Evolutionary conservation across 2,888 invertebrate species (phyloP), one percentile per base, ranked within the genome.

Genomic region (Abscondita cerata): DNA sequence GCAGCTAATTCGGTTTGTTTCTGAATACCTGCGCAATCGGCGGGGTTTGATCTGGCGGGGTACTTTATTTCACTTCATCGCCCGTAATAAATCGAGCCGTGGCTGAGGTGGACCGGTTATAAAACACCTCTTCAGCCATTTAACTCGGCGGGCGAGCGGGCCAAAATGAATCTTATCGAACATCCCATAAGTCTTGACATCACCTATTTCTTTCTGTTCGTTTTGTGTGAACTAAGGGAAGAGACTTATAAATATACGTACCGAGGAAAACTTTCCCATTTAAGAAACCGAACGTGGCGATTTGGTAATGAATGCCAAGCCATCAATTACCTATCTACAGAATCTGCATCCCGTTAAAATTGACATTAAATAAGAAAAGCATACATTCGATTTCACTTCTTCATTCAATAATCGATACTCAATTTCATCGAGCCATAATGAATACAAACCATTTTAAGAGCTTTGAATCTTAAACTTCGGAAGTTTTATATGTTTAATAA

Each of bases 81-180:
- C 66, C 68, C 68, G 75, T 73, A 76, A 76, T 76, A 76, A 76
- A 77, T 74, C 71, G 72, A 73, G 71, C 66, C 69, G 66, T 69
- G 68, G 68, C 73, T 73, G 75, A 74, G 73, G 74, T 75, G 76
- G 75, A 73, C 76, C 74, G 75, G 74, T 77, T 76, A 76, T 76
- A 77, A 77, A 76, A 76, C 76, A 75, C 75, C 75, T 75, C 76
- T 75, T 72, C 76, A 76, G 75, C 76, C 77, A 78, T 78, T 78
- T 78, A 78, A 77, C 74, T 72, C 73, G 68, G 70, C 68, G 70
- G 74, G 73, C 73, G 68, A 62, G 67, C 66, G 68, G 71, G 72
- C 75, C 76, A 80, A 81, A 82, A 82, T 81, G 81, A 81, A 81
- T 81, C 81, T 81, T 82, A 81, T 82, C 81, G 81, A 79, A 77